Evolutionary conservation across 2,797 vertebrate genomes (phyloP).

Genomic region (Notolabrus celidotus): DNA sequence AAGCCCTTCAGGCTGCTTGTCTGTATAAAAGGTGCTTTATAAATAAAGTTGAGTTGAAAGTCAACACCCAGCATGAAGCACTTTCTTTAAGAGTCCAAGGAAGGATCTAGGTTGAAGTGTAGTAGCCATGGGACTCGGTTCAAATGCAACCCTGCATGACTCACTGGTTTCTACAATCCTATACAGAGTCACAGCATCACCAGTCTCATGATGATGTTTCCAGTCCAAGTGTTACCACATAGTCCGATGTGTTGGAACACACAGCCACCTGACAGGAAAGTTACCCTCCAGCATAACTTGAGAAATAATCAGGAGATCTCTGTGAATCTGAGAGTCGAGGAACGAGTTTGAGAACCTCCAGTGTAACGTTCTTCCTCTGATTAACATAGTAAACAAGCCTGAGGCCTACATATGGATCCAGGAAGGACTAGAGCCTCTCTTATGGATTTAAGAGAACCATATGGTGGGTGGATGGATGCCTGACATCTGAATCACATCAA

Average conservation of each 20-base stretch:
- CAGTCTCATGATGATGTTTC: slow-evolving; percentile 26
- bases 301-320: slow-evolving; percentile 44
- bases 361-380: slow-evolving; percentile 21
- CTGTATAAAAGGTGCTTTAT: no score
- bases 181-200: neutral
- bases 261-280: slow-evolving; percentile 40
- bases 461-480: slow-evolving; percentile 16
- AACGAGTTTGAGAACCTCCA: slow-evolving; percentile 12
- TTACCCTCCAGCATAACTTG: slow-evolving; percentile 32
- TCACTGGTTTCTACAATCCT: neutral
- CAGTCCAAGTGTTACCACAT: slow-evolving; percentile 39
- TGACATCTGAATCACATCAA: slow-evolving; percentile 57
- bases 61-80: no score
- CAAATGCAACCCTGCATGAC: neutral
- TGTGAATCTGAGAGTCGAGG: neutral
- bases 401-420: slow-evolving; percentile 7
- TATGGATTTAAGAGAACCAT: slow-evolving; percentile 43
- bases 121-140: slow-evolving; percentile 9
- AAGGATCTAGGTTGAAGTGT: slow-evolving; percentile 1
- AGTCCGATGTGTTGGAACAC: slow-evolving; percentile 24
- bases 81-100: neutral
- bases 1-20: no score
- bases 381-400: slow-evolving; percentile 11
- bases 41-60: no score
- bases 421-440: neutral